Conservation (phyloP, 2,888 invertebrate genomes). For the Eilema depressum region DNA sequence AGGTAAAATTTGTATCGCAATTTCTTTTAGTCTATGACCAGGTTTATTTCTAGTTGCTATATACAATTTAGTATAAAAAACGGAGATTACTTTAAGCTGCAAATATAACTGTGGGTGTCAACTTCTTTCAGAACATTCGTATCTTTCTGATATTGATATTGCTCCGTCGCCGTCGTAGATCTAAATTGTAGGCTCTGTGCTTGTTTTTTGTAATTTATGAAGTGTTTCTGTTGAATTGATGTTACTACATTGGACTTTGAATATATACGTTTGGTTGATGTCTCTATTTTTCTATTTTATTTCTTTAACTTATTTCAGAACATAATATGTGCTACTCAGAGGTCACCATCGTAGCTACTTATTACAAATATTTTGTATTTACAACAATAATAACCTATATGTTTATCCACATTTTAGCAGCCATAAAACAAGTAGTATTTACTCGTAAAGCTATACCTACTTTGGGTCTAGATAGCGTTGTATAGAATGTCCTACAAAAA, state of each 20-base stretch:
- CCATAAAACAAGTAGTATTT: too few species aligned
- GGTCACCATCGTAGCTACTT: too few species aligned
- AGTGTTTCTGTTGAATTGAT: conserved; percentile 45
- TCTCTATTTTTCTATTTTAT: conserved; percentile 16
- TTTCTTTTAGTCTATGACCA: conserved; percentile 16
- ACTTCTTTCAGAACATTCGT: conserved; percentile 57
- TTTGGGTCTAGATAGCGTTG: too few species aligned
- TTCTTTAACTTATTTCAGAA: too few species aligned
- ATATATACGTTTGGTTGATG: conserved; percentile 29
- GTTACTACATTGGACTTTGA: conserved; percentile 47
- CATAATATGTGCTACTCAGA: too few species aligned
- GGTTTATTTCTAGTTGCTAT: conserved; percentile 11
- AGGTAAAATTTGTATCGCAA: neutral
- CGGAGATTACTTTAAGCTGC: conserved; percentile 38
- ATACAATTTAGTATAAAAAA: conserved; percentile 28
- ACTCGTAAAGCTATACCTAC: too few species aligned
- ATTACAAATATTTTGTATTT: too few species aligned
- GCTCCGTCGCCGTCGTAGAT: conserved; percentile 48
- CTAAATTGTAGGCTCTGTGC: conserved; percentile 56
- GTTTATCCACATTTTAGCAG: too few species aligned
- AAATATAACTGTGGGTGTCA: conserved; percentile 51
- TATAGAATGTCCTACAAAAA: too few species aligned
- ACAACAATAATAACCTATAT: too few species aligned
- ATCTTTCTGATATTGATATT: conserved; percentile 55
- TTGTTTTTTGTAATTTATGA: conserved; percentile 48